Conservation (phyloP, 2,797 vertebrate species). For the Spinus olivaceus region DNA sequence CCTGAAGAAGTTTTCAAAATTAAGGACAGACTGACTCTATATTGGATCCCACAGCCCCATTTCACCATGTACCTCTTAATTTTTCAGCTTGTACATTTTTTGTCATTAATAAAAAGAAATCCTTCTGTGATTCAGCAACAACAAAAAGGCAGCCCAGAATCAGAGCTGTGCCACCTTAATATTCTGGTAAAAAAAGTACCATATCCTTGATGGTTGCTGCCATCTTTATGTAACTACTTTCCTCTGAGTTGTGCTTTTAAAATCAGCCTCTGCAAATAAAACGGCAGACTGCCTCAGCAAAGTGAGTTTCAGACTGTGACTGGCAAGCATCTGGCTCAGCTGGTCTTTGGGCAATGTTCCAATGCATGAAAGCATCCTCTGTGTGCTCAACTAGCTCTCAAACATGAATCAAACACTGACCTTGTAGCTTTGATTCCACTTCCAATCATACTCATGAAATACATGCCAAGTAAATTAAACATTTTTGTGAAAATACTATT, state of each 20-base stretch:
- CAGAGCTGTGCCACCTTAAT: neutral
- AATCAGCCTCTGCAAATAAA: neutral
- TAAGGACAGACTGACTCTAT: neutral
- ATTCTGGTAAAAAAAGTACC: neutral
- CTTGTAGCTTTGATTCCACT: neutral
- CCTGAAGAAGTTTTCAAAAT: neutral
- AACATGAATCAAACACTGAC: neutral
- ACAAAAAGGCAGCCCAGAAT: neutral
- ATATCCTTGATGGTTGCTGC: neutral
- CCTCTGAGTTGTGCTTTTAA: neutral
- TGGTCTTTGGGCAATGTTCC: neutral
- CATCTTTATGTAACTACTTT: neutral
- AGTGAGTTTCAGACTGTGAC: neutral
- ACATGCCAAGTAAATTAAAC: neutral
- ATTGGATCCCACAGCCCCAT: neutral
- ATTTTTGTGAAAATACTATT: neutral
- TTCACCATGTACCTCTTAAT: neutral
- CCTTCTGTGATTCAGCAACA: neutral
- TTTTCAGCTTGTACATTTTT: neutral
- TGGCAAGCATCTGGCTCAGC: neutral
- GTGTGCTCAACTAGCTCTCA: neutral
- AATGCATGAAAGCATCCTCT: neutral
- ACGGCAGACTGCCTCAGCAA: neutral
- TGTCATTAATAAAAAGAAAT: neutral
- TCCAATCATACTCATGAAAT: neutral